A percentile compares a stretch with the other conserved stretches of the same genome.
These are phyloP conservation scores for Panagrolaimus sp. DNA, from an alignment of 1,140 invertebrate genomes.

Conservation along the genomic window DNA sequence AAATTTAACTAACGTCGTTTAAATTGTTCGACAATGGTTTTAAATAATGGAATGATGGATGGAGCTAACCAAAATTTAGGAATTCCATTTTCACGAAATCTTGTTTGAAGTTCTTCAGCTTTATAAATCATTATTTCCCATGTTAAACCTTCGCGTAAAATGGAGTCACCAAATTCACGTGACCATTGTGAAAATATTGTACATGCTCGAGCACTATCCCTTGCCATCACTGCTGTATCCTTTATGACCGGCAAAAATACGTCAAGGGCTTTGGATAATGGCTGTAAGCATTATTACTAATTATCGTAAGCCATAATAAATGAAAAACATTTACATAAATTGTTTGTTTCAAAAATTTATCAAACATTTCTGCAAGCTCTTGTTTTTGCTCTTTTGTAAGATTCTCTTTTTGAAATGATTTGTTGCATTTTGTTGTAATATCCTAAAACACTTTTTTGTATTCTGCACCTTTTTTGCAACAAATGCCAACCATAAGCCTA, in stretches of 20 bases:
- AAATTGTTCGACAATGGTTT: conserved; percentile 35
- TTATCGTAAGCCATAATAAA: too few species aligned
- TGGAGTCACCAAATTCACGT: conserved; percentile 9
- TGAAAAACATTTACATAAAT: conserved; percentile 8
- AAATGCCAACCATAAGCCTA: conserved; percentile 24
- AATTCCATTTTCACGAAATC: conserved; percentile 29
- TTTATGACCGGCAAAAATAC: conserved; percentile 29
- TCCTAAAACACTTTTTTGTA: not conserved
- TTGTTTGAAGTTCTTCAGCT: conserved; percentile 33
- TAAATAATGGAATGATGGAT: conserved; percentile 28
- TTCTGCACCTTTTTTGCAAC: not conserved
- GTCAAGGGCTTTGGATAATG: conserved; percentile 39
- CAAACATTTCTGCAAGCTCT: not conserved
- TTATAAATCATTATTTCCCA: conserved; percentile 39
- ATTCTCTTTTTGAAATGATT: conserved; percentile 1
- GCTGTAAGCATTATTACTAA: too few species aligned
- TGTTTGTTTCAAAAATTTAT: conserved; percentile 8
- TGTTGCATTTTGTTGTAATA: not conserved
- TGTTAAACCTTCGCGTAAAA: not conserved
- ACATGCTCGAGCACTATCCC: conserved; percentile 28
- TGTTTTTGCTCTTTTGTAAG: not conserved
- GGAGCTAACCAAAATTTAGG: conserved; percentile 36
- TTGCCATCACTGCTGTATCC: conserved; percentile 29
- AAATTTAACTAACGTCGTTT: conserved; percentile 8
- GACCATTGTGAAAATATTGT: conserved; percentile 26